Base-by-base conservation (phyloP, 2,113 vertebrate genomes). In the Eleginops maclovinus region DNA sequence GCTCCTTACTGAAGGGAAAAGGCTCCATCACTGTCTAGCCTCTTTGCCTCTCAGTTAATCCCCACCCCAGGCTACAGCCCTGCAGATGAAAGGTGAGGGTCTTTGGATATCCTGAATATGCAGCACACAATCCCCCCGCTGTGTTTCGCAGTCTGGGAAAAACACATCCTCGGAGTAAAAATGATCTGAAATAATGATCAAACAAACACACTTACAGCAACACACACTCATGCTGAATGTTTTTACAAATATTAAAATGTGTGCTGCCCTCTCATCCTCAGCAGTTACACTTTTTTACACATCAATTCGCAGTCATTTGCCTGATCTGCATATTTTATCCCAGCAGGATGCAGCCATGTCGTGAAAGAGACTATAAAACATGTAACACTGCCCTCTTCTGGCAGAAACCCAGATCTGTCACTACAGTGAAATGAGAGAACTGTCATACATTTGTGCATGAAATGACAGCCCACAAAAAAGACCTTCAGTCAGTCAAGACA, bases 331-430 rank as follows among this genome's bases (percentile, higher is more conserved):
- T 61, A 67, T 82, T 68, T 81, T 41, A 78, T 82, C 69, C 21
- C 71, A 76, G 50, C 41, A 77, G 69, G 54, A 71, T 56, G 59
- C 67, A 66, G 26, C 7, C 3, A 12, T 40, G 73, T 28, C 54
- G 15, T 68, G 28, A 17, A 51, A 22, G 55, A 15, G 17, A 11
- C 0, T 13, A 84, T 84, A 79, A 81, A 78, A 81, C 58, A 70
- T 81, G 49, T 70, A 91, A 91, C 84, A 87, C 89, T 86, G 92
- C 92, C 92, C 93, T 91, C 94, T 90, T 55, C 85, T 93, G 94
- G 90, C 50, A 14, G 43, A 73, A 62, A 24, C 24, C 0, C 44
- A 77, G 72, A 82, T 89, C 12, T 68, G 59, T 53, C 44, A 56
- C 26, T 40, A 47, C 13, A 77, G 1, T 2, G 4, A n/a, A n/a